Conservation (phyloP, 2,888 invertebrate genomes). For the Theretra japonica region DNA sequence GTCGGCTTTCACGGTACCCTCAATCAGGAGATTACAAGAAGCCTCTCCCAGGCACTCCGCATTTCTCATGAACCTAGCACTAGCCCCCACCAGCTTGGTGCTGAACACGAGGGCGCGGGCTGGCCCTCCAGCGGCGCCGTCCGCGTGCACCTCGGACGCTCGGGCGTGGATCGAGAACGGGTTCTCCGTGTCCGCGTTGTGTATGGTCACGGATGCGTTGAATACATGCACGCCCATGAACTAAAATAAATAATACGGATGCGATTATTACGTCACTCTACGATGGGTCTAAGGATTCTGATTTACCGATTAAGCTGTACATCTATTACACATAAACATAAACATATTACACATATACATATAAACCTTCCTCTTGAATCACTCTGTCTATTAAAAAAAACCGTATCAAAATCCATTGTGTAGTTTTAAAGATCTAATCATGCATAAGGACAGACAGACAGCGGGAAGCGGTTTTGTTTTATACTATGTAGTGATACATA, state of each 20-base stretch:
- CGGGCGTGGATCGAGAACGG: slow-evolving; percentile 89
- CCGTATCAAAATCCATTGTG: no score
- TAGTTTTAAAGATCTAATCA: no score
- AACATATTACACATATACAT: no score
- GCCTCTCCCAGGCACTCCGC: slow-evolving; percentile 89
- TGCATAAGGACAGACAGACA: no score
- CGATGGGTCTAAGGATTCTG: no score
- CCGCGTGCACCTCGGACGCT: slow-evolving; percentile 89
- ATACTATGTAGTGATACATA: no score
- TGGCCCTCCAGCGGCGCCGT: slow-evolving; percentile 89
- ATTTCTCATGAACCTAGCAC: slow-evolving; percentile 81
- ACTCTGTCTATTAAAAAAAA: no score
- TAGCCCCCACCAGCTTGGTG: slow-evolving; percentile 87
- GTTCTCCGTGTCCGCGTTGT: slow-evolving; percentile 78
- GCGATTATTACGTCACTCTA: no score
- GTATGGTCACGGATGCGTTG: slow-evolving; percentile 85
- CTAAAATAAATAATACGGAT: slow-evolving; percentile 72
- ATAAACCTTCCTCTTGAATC: no score
- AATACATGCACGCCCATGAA: slow-evolving; percentile 94
- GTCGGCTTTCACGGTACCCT: slow-evolving; percentile 91
- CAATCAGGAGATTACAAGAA: slow-evolving; percentile 89
- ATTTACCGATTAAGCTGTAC: no score
- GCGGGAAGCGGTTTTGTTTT: no score
- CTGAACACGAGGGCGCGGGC: slow-evolving; percentile 88
- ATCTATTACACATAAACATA: no score